These are phyloP conservation scores for Agapetus fuscipes DNA, from an alignment of 2,888 invertebrate genomes.

Conservation along the genomic window DNA sequence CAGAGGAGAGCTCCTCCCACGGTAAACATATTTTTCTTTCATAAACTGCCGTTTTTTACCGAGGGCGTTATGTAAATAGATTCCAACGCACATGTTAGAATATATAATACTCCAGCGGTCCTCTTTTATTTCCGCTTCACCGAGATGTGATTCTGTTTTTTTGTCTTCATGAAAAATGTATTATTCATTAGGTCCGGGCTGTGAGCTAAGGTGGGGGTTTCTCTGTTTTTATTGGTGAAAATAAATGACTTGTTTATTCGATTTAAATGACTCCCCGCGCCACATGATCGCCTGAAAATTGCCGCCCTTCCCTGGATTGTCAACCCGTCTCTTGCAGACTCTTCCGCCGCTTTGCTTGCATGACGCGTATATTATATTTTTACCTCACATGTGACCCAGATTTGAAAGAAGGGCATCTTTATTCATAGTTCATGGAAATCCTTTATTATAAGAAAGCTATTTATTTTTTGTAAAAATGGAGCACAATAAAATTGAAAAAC, in stretches of 20 bases:
- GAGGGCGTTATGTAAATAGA: conserved; percentile 18
- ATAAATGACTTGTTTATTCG: conserved; percentile 19
- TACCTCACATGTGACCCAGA: no score
- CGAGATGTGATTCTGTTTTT: conserved; percentile 15
- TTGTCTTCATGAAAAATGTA: conserved; percentile 16
- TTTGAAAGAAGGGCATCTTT: no score
- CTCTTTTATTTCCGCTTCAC: conserved; percentile 18
- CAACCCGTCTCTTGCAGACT: no score
- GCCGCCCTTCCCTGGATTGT: background rate
- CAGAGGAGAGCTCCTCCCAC: conserved; percentile 3
- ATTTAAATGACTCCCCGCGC: conserved; percentile 13
- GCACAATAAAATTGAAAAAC: no score
- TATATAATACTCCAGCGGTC: conserved; percentile 17
- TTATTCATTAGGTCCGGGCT: conserved; percentile 17
- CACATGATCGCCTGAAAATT: background rate
- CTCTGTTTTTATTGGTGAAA: conserved; percentile 14
- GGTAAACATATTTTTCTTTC: conserved; percentile 18
- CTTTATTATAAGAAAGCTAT: no score
- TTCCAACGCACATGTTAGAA: conserved; percentile 18
- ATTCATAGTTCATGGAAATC: no score
- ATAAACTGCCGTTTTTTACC: conserved; percentile 16
- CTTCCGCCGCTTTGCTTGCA: no score
- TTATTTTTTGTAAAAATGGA: no score
- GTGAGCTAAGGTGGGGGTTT: conserved; percentile 6
- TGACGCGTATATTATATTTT: no score